These are phyloP conservation scores for Cephus cinctus DNA, from an alignment of 1,140 invertebrate species.

Conservation along the genomic window DNA sequence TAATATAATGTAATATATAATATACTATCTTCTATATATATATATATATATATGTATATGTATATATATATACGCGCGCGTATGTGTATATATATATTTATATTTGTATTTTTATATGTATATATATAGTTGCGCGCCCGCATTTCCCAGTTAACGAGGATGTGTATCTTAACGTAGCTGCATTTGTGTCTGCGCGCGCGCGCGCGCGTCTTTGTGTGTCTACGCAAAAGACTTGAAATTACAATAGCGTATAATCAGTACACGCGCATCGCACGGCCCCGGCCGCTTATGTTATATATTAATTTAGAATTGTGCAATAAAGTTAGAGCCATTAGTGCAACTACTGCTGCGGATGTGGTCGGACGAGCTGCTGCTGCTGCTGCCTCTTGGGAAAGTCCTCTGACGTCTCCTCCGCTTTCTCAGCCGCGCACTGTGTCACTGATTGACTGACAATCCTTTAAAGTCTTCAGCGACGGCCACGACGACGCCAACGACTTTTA, in stretches of 20 bases:
- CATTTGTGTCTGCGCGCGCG: background rate
- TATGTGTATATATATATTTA: too few species aligned
- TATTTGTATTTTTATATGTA: slow-evolving; percentile 11
- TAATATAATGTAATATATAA: slow-evolving; percentile 14
- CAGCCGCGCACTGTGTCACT: too few species aligned
- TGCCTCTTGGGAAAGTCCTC: too few species aligned
- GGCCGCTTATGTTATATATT: slow-evolving; percentile 14
- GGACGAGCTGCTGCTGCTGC: slow-evolving; percentile 28
- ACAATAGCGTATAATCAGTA: too few species aligned
- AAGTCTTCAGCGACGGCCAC: too few species aligned
- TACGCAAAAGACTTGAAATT: background rate
- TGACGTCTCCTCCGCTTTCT: too few species aligned
- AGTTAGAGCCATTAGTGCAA: slow-evolving; percentile 44
- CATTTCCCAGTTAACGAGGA: too few species aligned
- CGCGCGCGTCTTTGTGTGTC: background rate
- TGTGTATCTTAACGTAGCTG: background rate
- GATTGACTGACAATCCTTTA: too few species aligned
- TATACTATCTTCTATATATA: slow-evolving; percentile 15
- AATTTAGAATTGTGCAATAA: slow-evolving; percentile 46
- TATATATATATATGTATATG: slow-evolving; percentile 17
- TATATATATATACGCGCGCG: too few species aligned
- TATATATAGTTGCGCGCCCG: too few species aligned
- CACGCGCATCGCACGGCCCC: too few species aligned
- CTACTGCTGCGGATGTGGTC: slow-evolving; percentile 39
- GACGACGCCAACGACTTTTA: too few species aligned